phyloP scores from a whole-genome alignment of 2,797 vertebrate species.

The Manis javanica region DNA sequence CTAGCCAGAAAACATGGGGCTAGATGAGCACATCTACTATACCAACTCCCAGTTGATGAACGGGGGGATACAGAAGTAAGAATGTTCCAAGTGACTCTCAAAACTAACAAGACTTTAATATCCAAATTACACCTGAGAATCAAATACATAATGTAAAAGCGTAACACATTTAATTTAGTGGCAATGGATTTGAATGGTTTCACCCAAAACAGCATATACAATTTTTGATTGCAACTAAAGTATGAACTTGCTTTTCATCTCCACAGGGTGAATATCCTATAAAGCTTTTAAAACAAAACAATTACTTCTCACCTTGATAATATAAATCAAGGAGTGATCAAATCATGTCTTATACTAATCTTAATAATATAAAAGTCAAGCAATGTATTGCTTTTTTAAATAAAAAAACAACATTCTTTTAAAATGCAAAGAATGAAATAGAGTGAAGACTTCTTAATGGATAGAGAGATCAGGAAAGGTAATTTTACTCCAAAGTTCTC shows the following conservation, averaged over 20 bases:
- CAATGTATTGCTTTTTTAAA: not conserved
- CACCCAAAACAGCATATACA: not conserved
- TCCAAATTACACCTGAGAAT: slow-evolving; percentile 21
- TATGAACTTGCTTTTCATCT: slow-evolving; percentile 24
- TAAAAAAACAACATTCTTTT: too few relatives aligned
- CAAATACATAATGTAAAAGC: slow-evolving; percentile 58
- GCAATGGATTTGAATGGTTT: not conserved
- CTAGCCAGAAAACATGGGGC: not conserved
- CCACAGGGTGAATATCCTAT: not conserved
- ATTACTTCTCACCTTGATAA: slow-evolving; percentile 2
- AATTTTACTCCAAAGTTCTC: slow-evolving; percentile 35
- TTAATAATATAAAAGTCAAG: slow-evolving; percentile 46
- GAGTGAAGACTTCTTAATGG: not conserved
- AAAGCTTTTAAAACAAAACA: slow-evolving; percentile 35
- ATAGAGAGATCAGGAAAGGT: not conserved
- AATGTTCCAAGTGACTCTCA: slow-evolving; percentile 37
- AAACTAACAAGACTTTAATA: slow-evolving; percentile 44
- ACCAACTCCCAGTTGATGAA: not conserved
- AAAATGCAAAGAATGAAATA: slow-evolving; percentile 21
- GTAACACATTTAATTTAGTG: slow-evolving; percentile 23
- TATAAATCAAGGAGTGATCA: slow-evolving; percentile 19
- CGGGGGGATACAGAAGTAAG: not conserved
- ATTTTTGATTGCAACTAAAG: slow-evolving; percentile 3
- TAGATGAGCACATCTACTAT: not conserved
- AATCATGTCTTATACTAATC: not conserved